phyloP scores from a whole-genome alignment of 2,888 invertebrate species.

The Venustoraphidia nigricollis region DNA sequence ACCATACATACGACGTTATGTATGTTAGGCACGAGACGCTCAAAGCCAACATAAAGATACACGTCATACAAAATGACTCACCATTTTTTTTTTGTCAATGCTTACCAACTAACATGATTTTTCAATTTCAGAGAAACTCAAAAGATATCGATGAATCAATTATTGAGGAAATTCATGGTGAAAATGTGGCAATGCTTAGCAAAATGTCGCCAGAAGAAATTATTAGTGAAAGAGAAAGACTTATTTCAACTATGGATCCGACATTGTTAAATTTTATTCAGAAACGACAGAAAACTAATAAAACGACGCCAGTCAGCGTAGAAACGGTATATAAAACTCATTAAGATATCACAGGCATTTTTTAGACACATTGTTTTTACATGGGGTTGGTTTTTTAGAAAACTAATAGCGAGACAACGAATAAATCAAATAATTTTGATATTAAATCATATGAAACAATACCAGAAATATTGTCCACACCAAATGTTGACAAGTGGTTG shows the following conservation, averaged over 20 bases:
- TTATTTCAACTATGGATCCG: slow-evolving; percentile 49
- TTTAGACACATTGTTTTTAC: slow-evolving; percentile 11
- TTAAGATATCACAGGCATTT: not conserved
- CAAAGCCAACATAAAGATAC: too few relatives aligned
- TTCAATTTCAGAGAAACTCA: too few relatives aligned
- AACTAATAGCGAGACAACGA: slow-evolving; percentile 1
- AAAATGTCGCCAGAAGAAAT: slow-evolving; percentile 63
- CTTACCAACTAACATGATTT: too few relatives aligned
- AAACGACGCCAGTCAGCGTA: too few relatives aligned
- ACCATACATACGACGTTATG: too few relatives aligned
- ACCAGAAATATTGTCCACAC: slow-evolving; percentile 36
- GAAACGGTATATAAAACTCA: not conserved
- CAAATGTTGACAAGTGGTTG: slow-evolving; percentile 56
- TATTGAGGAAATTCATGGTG: slow-evolving; percentile 48
- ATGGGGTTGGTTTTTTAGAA: not conserved
- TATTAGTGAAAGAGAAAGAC: slow-evolving; percentile 49
- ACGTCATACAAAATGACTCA: too few relatives aligned
- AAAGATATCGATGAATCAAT: slow-evolving; percentile 18
- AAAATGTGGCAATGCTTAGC: slow-evolving; percentile 51
- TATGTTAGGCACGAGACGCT: too few relatives aligned
- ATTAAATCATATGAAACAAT: slow-evolving; percentile 32
- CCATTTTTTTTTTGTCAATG: too few relatives aligned
- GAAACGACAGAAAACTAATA: slow-evolving; percentile 24
- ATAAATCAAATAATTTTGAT: slow-evolving; percentile 16
- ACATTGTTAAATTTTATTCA: slow-evolving; percentile 49